Conservation (phyloP, 1,140 invertebrate genomes). For the Drosophila tani region DNA sequence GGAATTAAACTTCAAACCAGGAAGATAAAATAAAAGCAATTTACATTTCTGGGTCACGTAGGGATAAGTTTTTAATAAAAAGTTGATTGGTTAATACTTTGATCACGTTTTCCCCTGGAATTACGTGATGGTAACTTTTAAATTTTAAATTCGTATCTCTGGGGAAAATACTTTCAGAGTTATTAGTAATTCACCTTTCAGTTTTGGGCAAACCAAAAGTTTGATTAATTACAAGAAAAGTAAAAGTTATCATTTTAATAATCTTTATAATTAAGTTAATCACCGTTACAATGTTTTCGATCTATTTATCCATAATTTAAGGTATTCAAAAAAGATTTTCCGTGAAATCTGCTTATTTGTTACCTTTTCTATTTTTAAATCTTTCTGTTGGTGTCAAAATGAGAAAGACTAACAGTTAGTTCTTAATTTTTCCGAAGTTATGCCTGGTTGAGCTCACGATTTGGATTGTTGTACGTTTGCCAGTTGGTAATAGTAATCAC, state of each 20-base stretch:
- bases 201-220: background rate
- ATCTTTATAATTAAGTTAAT: background rate
- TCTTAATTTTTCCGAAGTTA: background rate
- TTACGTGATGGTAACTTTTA: background rate
- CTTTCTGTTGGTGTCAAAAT: background rate
- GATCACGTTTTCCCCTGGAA: background rate
- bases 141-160: background rate
- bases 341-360: background rate
- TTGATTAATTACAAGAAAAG: background rate
- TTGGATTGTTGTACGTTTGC: slow-evolving; percentile 9
- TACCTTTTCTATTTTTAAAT: background rate
- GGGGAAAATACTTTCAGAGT: background rate
- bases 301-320: too few relatives aligned
- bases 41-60: background rate
- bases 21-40: background rate
- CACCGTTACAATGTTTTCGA: background rate
- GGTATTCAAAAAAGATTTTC: too few relatives aligned
- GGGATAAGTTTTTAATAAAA: background rate
- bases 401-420: background rate
- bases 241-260: background rate
- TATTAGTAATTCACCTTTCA: too few relatives aligned
- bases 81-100: background rate
- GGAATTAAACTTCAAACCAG: background rate
- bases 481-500: slow-evolving; percentile 12
- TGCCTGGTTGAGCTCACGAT: slow-evolving; percentile 18